Evolutionary conservation across 2,888 invertebrate species (phyloP), one percentile per base, ranked within the genome.

Genomic region (Trissolcus japonicus): DNA sequence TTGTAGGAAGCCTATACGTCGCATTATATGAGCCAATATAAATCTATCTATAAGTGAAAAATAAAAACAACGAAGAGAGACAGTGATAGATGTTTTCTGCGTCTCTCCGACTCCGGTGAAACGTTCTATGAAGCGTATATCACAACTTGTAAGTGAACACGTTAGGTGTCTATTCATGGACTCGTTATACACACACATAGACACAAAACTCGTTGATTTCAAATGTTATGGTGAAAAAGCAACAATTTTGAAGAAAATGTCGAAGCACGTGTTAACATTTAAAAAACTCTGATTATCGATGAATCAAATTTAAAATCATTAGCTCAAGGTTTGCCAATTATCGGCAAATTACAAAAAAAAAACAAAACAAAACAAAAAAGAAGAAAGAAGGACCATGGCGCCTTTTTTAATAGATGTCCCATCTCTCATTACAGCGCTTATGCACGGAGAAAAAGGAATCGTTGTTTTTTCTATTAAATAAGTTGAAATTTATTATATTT

Each of bases 41-140:
- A 74, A 78, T 78, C 74, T 71, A 66, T 66, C 69, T 53, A 50
- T 29, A 21, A 62, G 59, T 65, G 71, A 74, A 69, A 71, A 74
- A 73, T 69, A 69, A 73, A 73, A 73, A 63, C 25, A 14, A 21
- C 60, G 53, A 16, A 17, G 41, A 69, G 51, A 61, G 73, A 56
- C 73, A 71, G 71, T 78, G 78, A 74, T 71, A 74, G 74, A 71
- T 69, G 69, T 78, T 65, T 63, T 65, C 59, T 25, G 63, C 61
- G 73, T 69, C 66, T 71, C 46, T 69, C 66, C 62, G 53, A 16
- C 74, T 71, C 78, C 7, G 3, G 71, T 78, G 78, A 63, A 74
- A 78, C 74, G 74, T 78, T 78, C 78, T 78, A 69, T 78, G 62
- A 74, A 78, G 65, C 78, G 74, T 74, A 74, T 69, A 78, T 78